Conservation (phyloP, 2,888 invertebrate genomes). For the Nudaria mundana region DNA sequence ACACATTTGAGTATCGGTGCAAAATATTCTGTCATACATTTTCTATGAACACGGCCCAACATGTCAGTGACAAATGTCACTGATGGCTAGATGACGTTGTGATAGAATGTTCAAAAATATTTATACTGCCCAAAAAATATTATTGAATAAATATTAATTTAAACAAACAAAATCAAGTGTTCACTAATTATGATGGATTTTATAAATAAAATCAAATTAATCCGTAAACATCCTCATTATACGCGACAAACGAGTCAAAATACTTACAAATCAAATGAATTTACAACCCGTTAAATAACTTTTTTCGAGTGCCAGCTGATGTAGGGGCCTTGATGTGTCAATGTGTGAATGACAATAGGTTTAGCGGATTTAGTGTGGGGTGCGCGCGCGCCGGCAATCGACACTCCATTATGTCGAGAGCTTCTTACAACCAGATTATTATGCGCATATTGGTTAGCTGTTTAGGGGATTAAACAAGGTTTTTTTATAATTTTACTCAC, state of each 20-base stretch:
- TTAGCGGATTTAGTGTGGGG: constrained; percentile 53
- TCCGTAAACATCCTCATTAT: not conserved
- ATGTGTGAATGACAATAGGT: constrained; percentile 56
- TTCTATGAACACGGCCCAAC: too few species aligned
- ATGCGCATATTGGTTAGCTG: constrained; percentile 67
- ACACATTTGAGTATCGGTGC: too few species aligned
- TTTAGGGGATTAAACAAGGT: constrained; percentile 39
- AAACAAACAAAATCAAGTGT: too few species aligned
- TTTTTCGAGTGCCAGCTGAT: constrained; percentile 65
- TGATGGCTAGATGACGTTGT: too few species aligned
- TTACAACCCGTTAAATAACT: constrained; percentile 33
- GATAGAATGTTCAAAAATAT: too few species aligned
- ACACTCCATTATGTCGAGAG: constrained; percentile 72
- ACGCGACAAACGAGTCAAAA: constrained; percentile 20
- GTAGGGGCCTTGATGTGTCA: constrained; percentile 35
- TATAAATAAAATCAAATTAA: too few species aligned
- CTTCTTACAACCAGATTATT: constrained; percentile 57
- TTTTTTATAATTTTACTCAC: constrained; percentile 8
- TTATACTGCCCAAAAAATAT: too few species aligned
- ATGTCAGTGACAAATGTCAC: too few species aligned
- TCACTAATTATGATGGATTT: too few species aligned
- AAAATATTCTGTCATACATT: too few species aligned
- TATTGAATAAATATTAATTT: too few species aligned
- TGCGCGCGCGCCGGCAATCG: constrained; percentile 49
- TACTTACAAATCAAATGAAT: constrained; percentile 17